Percentiles rank a stretch among this genome's conserved stretches.
Evolutionary conservation across 2,888 invertebrate species (phyloP).

Genomic region (Polydrusus cervinus): DNA sequence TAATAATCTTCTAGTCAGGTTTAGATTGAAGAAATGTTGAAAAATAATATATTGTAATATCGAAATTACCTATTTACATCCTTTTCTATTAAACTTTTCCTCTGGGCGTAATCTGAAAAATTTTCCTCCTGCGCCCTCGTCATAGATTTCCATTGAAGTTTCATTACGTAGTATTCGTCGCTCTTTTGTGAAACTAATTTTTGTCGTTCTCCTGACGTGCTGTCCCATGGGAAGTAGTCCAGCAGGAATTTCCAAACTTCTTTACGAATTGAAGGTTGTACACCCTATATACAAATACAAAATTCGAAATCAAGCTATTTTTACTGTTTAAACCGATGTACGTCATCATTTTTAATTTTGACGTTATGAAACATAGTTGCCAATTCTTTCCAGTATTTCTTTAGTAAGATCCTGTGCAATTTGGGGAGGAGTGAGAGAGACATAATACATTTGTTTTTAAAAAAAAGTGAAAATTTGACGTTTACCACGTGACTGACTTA

Average conservation of each 20-base stretch:
- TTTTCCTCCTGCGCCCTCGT: conserved; percentile 89
- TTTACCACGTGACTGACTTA: too few relatives aligned
- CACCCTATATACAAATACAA: conserved; percentile 76
- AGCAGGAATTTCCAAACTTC: conserved; percentile 97
- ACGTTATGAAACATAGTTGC: too few relatives aligned
- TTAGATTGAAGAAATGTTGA: too few relatives aligned
- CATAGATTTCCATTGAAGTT: conserved; percentile 96
- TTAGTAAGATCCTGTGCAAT: too few relatives aligned
- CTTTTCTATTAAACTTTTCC: conserved; percentile 96
- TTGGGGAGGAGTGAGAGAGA: too few relatives aligned
- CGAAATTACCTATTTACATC: conserved; percentile 88
- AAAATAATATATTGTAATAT: too few relatives aligned
- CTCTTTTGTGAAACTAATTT: conserved; percentile 81
- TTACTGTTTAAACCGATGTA: too few relatives aligned
- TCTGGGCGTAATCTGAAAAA: conserved; percentile 90
- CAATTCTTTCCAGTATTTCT: too few relatives aligned
- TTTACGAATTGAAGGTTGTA: conserved; percentile 82
- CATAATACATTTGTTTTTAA: too few relatives aligned
- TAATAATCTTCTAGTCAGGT: too few relatives aligned
- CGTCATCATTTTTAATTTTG: too few relatives aligned
- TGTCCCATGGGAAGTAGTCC: conserved; percentile 90
- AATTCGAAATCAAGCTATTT: conserved; percentile 15
- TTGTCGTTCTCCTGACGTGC: conserved; percentile 82
- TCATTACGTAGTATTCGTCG: conserved; percentile 95
- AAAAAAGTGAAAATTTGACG: too few relatives aligned